Percentiles rank a stretch among this genome's conserved stretches.
Evolutionary conservation across 2,113 vertebrate species (phyloP).

Genomic region (Scatophagus argus): DNA sequence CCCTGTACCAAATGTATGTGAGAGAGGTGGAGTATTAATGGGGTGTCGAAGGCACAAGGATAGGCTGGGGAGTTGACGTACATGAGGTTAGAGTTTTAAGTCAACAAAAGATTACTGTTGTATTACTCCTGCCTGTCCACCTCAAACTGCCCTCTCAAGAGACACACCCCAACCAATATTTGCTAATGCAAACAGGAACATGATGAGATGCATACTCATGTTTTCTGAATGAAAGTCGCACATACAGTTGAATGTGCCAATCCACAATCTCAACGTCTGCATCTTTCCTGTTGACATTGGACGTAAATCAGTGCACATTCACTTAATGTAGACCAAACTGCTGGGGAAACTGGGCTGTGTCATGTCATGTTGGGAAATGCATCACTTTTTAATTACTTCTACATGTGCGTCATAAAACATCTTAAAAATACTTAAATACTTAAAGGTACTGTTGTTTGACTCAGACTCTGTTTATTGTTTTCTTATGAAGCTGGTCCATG

Average conservation of each 20-base stretch:
- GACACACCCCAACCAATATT: not conserved
- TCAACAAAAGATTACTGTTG: no score
- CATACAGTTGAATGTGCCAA: not conserved
- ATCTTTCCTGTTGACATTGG: not conserved
- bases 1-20: conserved; percentile 33
- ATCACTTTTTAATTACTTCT: not conserved
- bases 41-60: conserved; percentile 40
- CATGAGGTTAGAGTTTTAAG: no score
- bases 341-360: not conserved
- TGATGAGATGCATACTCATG: not conserved
- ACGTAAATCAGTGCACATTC: not conserved
- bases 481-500: not conserved
- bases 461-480: not conserved
- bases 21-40: conserved; percentile 55
- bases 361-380: not conserved
- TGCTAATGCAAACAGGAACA: no score
- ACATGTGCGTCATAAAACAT: not conserved
- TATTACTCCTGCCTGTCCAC: conserved; percentile 1
- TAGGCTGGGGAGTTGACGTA: conserved; percentile 8
- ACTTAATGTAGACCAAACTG: not conserved
- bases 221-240: not conserved
- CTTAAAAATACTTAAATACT: not conserved
- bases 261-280: not conserved
- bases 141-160: not conserved
- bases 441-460: not conserved